Evolutionary conservation across 1,140 invertebrate genomes (phyloP).

Genomic region (Drosophila kanapiae): DNA sequence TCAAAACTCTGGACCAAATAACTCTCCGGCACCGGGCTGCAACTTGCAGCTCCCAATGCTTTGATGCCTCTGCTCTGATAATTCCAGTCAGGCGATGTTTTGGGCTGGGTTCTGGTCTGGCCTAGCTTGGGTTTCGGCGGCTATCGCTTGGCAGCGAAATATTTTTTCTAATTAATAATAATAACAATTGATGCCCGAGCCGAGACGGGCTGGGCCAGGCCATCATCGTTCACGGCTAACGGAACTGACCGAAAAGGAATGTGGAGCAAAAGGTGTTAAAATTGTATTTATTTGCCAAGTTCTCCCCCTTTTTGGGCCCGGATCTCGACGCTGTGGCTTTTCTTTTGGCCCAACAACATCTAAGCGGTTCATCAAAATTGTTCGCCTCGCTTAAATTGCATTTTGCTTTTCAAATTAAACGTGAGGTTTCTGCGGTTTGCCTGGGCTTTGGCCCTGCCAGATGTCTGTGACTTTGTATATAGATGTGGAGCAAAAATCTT

Average conservation of each 20-base stretch:
- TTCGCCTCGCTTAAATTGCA: conserved; percentile 59
- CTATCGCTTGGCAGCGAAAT: conserved; percentile 55
- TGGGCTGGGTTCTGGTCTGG: conserved; percentile 36
- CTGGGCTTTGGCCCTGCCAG: conserved; percentile 2
- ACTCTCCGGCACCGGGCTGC: conserved; percentile 13
- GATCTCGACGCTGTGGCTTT: conserved; percentile 25
- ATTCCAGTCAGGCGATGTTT: conserved; percentile 65
- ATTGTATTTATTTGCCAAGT: conserved; percentile 54
- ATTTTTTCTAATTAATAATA: conserved; percentile 81
- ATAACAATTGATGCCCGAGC: conserved; percentile 71
- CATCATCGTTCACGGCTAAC: conserved; percentile 52
- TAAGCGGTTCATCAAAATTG: conserved; percentile 67
- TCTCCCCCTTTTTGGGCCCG: conserved; percentile 11
- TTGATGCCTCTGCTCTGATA: conserved; percentile 61
- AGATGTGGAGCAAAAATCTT: conserved; percentile 14
- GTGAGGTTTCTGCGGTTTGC: conserved; percentile 44
- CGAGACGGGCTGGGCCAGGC: conserved; percentile 13
- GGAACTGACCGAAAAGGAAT: conserved; percentile 59
- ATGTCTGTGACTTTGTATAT: conserved; percentile 27
- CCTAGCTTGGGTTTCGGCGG: conserved; percentile 7
- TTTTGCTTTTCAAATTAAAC: conserved; percentile 74
- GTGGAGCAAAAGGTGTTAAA: conserved; percentile 58
- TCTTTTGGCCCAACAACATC: conserved; percentile 41
- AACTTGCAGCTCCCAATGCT: conserved; percentile 39
- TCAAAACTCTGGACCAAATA: conserved; percentile 50